A percentile compares a stretch with the other conserved stretches of the same genome.
Conservation (phyloP, 1,140 invertebrate species). For the Bombus confusus region DNA sequence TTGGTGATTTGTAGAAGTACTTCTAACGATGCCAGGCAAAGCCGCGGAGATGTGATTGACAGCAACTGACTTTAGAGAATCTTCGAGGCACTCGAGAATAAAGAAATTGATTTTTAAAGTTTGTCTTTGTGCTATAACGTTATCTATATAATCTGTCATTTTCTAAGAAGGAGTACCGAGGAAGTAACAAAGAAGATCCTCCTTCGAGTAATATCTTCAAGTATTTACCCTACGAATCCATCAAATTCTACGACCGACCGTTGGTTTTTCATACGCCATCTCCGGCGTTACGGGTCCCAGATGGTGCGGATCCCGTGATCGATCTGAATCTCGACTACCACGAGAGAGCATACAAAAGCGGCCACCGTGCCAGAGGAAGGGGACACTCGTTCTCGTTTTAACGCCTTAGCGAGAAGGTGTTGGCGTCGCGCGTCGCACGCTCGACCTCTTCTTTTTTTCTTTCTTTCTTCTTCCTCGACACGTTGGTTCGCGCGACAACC, state of each 20-base stretch:
- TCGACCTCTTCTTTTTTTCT: conserved; percentile 54
- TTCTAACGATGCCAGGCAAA: too few species aligned
- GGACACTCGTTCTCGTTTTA: conserved; percentile 44
- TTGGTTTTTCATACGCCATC: conserved; percentile 7
- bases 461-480: neutral
- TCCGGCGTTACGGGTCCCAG: neutral
- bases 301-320: conserved; percentile 16
- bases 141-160: too few species aligned
- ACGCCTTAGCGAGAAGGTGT: conserved; percentile 65
- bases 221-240: neutral
- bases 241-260: neutral
- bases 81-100: too few species aligned
- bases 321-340: conserved; percentile 42
- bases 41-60: neutral
- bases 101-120: neutral
- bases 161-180: neutral
- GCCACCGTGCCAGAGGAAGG: conserved; percentile 1
- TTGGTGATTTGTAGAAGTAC: too few species aligned
- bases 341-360: conserved; percentile 40
- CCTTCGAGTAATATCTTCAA: neutral
- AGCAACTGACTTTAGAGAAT: neutral
- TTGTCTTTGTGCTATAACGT: neutral
- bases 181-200: neutral
- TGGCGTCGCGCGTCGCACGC: conserved; percentile 68
- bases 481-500: conserved; percentile 29